Conservation (phyloP, 2,797 vertebrate genomes). For the Anomalospiza imberbis region DNA sequence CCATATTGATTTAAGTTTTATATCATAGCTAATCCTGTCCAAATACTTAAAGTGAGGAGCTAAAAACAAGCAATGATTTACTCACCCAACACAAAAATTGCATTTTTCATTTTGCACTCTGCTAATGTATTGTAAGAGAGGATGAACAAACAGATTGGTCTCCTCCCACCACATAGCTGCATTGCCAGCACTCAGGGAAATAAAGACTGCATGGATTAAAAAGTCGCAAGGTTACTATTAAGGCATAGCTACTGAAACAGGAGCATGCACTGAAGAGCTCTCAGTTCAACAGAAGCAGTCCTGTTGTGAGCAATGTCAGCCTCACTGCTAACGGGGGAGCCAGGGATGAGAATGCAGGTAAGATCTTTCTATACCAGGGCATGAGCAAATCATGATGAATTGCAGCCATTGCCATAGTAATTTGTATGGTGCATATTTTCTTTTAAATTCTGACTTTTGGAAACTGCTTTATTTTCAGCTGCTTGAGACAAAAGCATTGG, state of each 20-base stretch:
- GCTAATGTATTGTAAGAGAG: conserved; percentile 18
- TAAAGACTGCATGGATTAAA: conserved; percentile 42
- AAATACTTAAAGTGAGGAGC: background rate
- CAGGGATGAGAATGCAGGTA: conserved; percentile 37
- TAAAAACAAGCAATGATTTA: background rate
- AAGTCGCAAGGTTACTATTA: conserved; percentile 32
- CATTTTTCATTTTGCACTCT: background rate
- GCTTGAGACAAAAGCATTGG: background rate
- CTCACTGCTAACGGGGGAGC: background rate
- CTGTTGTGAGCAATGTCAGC: conserved; percentile 20
- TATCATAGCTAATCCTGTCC: background rate
- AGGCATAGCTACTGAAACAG: conserved; percentile 14
- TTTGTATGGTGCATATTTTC: background rate
- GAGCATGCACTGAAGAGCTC: conserved; percentile 7
- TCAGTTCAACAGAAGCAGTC: background rate
- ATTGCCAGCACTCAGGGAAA: conserved; percentile 32
- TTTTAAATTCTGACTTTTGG: background rate
- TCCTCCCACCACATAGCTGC: conserved; percentile 57
- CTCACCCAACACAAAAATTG: background rate
- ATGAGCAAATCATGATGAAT: background rate
- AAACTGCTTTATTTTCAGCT: background rate
- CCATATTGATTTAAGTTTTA: background rate
- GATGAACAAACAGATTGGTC: conserved; percentile 55
- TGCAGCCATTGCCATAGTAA: background rate
- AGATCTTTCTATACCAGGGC: conserved; percentile 19